Percentiles rank a stretch among this genome's conserved stretches.
These are phyloP conservation scores for Melipona quadrifasciata DNA, from an alignment of 1,140 invertebrate genomes.

Conservation along the genomic window DNA sequence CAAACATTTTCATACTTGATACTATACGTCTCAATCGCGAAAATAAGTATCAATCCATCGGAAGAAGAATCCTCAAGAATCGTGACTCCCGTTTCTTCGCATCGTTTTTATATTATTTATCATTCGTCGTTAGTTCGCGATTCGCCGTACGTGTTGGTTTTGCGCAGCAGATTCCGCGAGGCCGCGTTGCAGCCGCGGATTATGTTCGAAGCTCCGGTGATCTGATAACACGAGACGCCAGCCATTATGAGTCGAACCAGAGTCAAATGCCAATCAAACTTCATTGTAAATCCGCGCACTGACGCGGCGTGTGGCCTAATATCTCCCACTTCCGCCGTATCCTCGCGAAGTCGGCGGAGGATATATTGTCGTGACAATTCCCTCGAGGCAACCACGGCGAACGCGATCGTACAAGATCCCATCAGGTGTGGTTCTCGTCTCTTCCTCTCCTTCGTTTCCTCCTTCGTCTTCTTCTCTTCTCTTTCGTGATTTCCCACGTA, in stretches of 20 bases:
- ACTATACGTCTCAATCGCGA: not conserved
- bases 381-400: constrained; percentile 3
- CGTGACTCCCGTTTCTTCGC: not conserved
- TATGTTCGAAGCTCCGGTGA: constrained; percentile 12
- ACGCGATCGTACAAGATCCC: not conserved
- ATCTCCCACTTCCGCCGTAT: constrained; percentile 48
- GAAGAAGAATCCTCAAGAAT: not conserved
- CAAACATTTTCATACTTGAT: not conserved
- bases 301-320: constrained; percentile 46
- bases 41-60: not conserved
- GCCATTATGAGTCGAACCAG: constrained; percentile 31
- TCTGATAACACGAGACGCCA: constrained; percentile 4
- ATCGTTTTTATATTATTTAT: not conserved
- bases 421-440: too few relatives aligned
- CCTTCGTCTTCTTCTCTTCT: not conserved
- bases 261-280: constrained; percentile 49
- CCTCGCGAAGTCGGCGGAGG: constrained; percentile 21
- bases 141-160: not conserved
- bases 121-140: not conserved
- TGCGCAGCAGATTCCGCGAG: not conserved
- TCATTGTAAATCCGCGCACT: constrained; percentile 40
- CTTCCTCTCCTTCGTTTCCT: not conserved
- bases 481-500: not conserved
- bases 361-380: constrained; percentile 50
- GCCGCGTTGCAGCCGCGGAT: not conserved